Evolutionary conservation across 2,888 invertebrate species (phyloP), one percentile per base, ranked within the genome.

Genomic region (Athalia rosae): DNA sequence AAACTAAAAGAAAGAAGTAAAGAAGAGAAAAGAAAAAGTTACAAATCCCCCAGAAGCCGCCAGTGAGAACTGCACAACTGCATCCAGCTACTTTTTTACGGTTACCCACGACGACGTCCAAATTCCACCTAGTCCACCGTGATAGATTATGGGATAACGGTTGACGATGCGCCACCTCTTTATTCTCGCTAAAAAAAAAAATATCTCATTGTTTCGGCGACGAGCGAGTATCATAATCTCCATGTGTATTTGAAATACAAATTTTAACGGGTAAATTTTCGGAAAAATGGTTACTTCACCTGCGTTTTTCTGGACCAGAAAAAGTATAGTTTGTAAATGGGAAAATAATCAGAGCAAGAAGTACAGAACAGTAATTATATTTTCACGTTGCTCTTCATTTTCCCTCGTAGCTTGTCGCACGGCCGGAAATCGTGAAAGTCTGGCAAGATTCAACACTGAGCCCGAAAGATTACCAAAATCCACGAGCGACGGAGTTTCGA

Each of bases 31-130:
- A 15, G 47, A 41, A 71, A 56, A 74, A 61, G 74, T 74, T 61
- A 62, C 59, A 74, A 74, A 74, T 74, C 74, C 74, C 48, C 74
- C 59, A 5, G n/a, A 74, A 74, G 74, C 74, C 74, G n/a, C 9
- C 61, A 61, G 73, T 74, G 74, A 62, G 74, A 74, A 74, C 62
- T 74, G 62, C 74, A 62, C 74, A 74, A 74, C 74, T 74, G 74
- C 74, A 74, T 61, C 13, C 28, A 28, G 28, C 61, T 61, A 74
- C 74, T 74, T 74, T 74, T 74, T 74, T 13, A 62, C 13, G 13
- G 61, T 56, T 41, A 50, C 62, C 59, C 28, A 45, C 58, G 61
- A 59, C 74, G 48, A 62, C 47, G 58, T 58, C 71, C 74, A 7
- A 47, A 62, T 45, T 59, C 48, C 13, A 8, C 13, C 50, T 74